Percentiles rank a stretch among this genome's conserved stretches.
These are phyloP conservation scores for Leguminivora glycinivorella DNA, from an alignment of 1,140 invertebrate genomes.

Conservation along the genomic window DNA sequence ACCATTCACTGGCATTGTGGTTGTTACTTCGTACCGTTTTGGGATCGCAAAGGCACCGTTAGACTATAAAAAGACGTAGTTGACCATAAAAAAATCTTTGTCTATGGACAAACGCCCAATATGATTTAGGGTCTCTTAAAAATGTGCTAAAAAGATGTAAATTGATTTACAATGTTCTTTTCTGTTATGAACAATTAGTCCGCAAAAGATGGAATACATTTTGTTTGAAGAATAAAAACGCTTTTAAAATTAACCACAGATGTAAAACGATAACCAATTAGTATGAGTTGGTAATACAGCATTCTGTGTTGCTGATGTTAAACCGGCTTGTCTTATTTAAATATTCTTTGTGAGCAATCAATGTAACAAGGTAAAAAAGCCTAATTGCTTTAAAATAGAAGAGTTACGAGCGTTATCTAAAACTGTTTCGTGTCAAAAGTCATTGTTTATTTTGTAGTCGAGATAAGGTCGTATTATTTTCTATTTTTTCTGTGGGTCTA, in stretches of 20 bases:
- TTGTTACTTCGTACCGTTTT: conserved; percentile 66
- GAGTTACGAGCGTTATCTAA: conserved; percentile 35
- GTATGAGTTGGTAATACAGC: not conserved
- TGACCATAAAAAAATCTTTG: conserved; percentile 59
- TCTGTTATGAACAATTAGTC: not conserved
- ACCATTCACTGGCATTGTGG: conserved; percentile 51
- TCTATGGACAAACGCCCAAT: conserved; percentile 56
- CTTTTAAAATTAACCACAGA: not conserved
- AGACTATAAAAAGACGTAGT: conserved; percentile 55
- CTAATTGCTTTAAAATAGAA: conserved; percentile 30
- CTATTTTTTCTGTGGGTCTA: conserved; percentile 46
- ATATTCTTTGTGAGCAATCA: not conserved
- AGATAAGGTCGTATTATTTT: conserved; percentile 44
- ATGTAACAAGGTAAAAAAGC: conserved; percentile 13
- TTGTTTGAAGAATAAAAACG: not conserved
- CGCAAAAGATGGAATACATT: not conserved
- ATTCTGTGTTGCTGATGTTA: not conserved
- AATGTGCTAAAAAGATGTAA: not conserved
- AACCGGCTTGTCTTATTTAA: not conserved
- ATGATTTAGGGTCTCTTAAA: conserved; percentile 60
- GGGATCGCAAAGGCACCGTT: conserved; percentile 57
- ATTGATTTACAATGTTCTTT: conserved; percentile 19
- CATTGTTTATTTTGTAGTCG: conserved; percentile 54
- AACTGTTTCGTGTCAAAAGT: conserved; percentile 39
- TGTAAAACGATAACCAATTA: not conserved